A percentile compares a stretch with the other conserved stretches of the same genome.
Conservation (phyloP, 2,113 vertebrate species). For the Dolichallabes microphthalmus region DNA sequence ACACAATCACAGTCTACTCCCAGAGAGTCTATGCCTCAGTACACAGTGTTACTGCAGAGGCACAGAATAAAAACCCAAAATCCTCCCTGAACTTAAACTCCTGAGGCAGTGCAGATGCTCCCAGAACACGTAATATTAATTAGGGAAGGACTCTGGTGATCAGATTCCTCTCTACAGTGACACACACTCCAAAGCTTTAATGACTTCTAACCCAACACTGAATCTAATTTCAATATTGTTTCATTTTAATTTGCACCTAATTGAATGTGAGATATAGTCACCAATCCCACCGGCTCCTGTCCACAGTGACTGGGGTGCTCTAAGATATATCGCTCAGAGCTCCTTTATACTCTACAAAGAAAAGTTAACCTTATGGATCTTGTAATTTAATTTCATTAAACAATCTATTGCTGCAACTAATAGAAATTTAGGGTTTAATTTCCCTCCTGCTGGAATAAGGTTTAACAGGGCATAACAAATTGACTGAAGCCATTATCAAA, state of each 20-base stretch:
- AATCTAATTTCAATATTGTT: constrained; percentile 55
- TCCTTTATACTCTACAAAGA: constrained; percentile 13
- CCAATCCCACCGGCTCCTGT: constrained; percentile 47
- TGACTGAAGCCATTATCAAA: not conserved
- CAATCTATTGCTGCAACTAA: constrained; percentile 25
- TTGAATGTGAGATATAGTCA: constrained; percentile 56
- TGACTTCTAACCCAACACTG: constrained; percentile 45
- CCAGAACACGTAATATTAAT: constrained; percentile 54
- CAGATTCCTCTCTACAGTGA: constrained; percentile 36
- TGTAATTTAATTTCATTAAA: constrained; percentile 37
- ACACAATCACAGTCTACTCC: not conserved
- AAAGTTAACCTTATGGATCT: constrained; percentile 29
- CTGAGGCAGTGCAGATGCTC: constrained; percentile 25
- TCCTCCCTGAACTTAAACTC: constrained; percentile 43
- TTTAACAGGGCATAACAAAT: not conserved
- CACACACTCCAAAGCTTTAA: constrained; percentile 47
- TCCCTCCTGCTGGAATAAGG: not conserved
- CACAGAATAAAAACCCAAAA: constrained; percentile 29
- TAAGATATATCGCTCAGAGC: constrained; percentile 19
- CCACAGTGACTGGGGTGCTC: constrained; percentile 41
- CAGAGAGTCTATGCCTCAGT: not conserved
- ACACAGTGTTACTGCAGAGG: constrained; percentile 19
- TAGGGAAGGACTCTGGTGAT: constrained; percentile 49
- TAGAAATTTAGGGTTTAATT: not conserved
- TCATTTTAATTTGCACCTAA: constrained; percentile 61